Evolutionary conservation across 2,113 vertebrate species (phyloP), one percentile per base, ranked within the genome.

Genomic region (Lamprotornis superbus): DNA sequence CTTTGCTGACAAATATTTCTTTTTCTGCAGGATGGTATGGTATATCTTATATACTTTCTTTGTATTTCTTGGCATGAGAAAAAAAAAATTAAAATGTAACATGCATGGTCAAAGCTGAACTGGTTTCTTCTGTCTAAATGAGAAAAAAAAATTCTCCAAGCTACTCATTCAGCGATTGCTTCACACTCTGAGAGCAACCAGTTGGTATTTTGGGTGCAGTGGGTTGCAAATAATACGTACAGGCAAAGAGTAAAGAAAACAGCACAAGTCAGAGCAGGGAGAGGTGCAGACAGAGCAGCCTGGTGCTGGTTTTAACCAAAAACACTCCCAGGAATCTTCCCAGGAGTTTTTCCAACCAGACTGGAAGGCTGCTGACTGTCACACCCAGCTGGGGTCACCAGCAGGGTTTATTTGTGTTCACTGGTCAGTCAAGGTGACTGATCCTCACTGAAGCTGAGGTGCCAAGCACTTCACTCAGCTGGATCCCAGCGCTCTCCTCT

Each of bases 1-100:
- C 85, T 78, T 28, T 59, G 80, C 57, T 86, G 88, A 83, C 53
- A 22, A 27, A 42, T 77, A 80, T 94, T 95, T 83, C 78, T 64
- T 91, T 84, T 83, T 87, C 94, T 93, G 93, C 95, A 92, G 96
- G 94, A 92, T 95, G 95, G 83, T 93, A 87, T 70, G 84, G 61
- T 97, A 95, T 97, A 95, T 67, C 94, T 92, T 97, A 93, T 95
- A 97, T 97, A 94, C 94, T 98, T 97, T 90, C 97, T 98, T 97
- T 98, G 96, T 98, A 98, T 98, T 98, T 97, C 98, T 98, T 98
- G 97, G 99, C 99, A 99, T 99, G 99, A 98, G 98, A 98, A 98
- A 97, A 90, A 86, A 88, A 98, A 97, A 97, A 99, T 99, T 99
- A 99, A 99, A 99, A 94, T 97, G 98, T 98, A 98, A 97, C 97